Conservation (phyloP, 1,140 invertebrate genomes). For the Apis dorsata region DNA sequence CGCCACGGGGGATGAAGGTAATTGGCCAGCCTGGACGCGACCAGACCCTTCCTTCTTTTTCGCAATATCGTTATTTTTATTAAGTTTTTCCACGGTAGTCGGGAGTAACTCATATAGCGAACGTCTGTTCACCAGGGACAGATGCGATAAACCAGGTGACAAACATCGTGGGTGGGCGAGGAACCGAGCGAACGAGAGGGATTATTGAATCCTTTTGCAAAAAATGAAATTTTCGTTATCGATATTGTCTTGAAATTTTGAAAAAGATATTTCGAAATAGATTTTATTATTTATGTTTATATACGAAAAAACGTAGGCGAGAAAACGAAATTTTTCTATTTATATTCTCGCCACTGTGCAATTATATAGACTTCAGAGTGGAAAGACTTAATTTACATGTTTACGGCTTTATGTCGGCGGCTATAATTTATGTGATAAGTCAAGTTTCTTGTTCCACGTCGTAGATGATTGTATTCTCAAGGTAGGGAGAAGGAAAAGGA, state of each 20-base stretch:
- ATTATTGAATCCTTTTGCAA: slow-evolving; percentile 5
- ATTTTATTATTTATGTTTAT: no score
- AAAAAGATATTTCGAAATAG: no score
- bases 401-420: background rate
- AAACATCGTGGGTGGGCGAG: background rate
- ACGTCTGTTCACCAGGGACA: slow-evolving; percentile 33
- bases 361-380: no score
- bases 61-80: slow-evolving; percentile 66
- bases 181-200: background rate
- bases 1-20: slow-evolving; percentile 50
- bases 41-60: background rate
- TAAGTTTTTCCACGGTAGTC: slow-evolving; percentile 57
- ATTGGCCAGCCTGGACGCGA: slow-evolving; percentile 52
- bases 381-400: no score
- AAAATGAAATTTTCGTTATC: background rate
- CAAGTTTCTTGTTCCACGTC: background rate
- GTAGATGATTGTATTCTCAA: background rate
- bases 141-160: slow-evolving; percentile 54
- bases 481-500: background rate
- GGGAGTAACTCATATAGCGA: slow-evolving; percentile 40
- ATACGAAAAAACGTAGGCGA: no score
- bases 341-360: no score
- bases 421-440: background rate
- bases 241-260: no score
- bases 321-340: no score